Evolutionary conservation across 2,888 invertebrate genomes (phyloP), one percentile per base, ranked within the genome.

Genomic region (Heliconius charithonia): DNA sequence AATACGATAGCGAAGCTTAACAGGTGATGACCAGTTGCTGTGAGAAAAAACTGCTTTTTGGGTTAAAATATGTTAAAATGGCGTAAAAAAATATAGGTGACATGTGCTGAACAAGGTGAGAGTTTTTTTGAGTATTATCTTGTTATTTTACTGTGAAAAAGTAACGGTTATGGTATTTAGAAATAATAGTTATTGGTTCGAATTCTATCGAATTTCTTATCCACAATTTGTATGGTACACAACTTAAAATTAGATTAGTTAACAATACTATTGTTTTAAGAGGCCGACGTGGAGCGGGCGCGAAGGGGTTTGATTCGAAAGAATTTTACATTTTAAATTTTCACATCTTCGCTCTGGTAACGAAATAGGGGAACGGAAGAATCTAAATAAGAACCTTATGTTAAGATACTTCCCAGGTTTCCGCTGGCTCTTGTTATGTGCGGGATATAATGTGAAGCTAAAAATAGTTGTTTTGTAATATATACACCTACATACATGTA

Each of bases 1-100:
- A 85, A 85, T 81, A 37, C 71, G 77, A 85, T 84, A 85, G 80
- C 79, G 85, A 85, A 85, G 85, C 85, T 85, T 66, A 75, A 77
- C 83, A 83, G 85, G 85, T 84, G 84, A 80, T 77, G 80, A 77
- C 77, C 77, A 78, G 73, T 78, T 78, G 77, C 73, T 65, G 72
- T 78, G 67, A 67, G 77, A 74, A 67, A 75, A 66, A 75, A 66
- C 66, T 67, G 51, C 51, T 56, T 66, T 75, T 75, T 51, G 51
- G 66, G 22, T 59, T 51, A 29, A 75, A 66, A 32, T 75, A 75
- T 66, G 56, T 29, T n/a, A 66, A 75, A 75, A 67, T 29, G 51
- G 13, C 4, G 27, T 4, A n/a, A 77, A 73, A 73, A 73, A 73
- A 66, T 63, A 12, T 70, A 77, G 71, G 71, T 77, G 73, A 78